Evolutionary conservation across 1,140 invertebrate genomes (phyloP).

Genomic region (Ephestia elutella): DNA sequence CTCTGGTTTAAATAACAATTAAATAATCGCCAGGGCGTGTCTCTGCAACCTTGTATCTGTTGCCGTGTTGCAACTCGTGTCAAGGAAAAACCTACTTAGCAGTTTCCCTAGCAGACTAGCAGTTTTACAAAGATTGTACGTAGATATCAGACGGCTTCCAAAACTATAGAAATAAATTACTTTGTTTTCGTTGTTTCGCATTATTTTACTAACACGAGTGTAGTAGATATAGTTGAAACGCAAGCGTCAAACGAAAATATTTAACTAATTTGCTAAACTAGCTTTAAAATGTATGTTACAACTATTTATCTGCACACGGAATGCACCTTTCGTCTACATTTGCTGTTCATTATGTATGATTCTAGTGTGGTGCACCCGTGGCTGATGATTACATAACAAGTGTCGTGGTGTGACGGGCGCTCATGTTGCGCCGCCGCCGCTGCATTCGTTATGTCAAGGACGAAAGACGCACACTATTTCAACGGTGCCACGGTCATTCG

Average conservation of each 20-base stretch:
- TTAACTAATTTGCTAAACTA: background rate
- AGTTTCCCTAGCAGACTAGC: conserved; percentile 70
- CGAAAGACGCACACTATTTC: conserved; percentile 39
- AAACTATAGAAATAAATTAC: background rate
- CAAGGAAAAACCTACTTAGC: conserved; percentile 70
- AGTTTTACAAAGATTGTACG: conserved; percentile 12
- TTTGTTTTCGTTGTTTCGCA: too few relatives aligned
- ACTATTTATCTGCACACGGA: background rate
- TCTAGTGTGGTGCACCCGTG: conserved; percentile 16
- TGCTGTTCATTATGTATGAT: background rate
- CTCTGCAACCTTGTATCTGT: conserved; percentile 62
- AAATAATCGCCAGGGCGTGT: conserved; percentile 71
- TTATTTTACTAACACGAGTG: too few relatives aligned
- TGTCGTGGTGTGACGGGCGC: conserved; percentile 26
- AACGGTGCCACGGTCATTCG: conserved; percentile 40
- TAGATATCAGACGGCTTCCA: background rate
- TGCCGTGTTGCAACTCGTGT: conserved; percentile 67
- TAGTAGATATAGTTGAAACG: too few relatives aligned
- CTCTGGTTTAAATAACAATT: conserved; percentile 68
- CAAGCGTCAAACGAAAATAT: too few relatives aligned
- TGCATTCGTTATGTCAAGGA: conserved; percentile 54
- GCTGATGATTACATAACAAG: conserved; percentile 46
- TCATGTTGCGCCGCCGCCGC: conserved; percentile 26
- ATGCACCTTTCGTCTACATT: background rate
- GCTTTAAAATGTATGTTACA: background rate